A percentile compares a stretch with the other conserved stretches of the same genome.
These are phyloP conservation scores for Magallana angulata DNA, from an alignment of 1,140 invertebrate species.

Conservation along the genomic window DNA sequence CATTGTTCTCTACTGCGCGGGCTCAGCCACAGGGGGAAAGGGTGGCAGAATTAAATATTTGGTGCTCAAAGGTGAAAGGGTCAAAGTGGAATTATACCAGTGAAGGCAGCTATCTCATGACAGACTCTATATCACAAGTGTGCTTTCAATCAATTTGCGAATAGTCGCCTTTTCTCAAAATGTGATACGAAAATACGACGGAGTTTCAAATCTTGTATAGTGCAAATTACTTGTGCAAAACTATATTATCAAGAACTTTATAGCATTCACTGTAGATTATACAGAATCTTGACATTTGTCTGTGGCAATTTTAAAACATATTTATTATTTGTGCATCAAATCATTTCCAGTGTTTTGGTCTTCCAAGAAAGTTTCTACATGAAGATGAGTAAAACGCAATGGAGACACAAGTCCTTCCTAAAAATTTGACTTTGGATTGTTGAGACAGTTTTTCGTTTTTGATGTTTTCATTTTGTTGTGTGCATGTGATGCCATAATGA, in stretches of 20 bases:
- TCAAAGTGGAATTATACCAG: slow-evolving; percentile 29
- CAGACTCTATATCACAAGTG: slow-evolving; percentile 5
- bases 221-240: slow-evolving; percentile 6
- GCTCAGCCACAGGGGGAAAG: neutral
- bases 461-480: slow-evolving; percentile 6
- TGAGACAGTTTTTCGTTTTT: slow-evolving; percentile 17
- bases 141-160: slow-evolving; percentile 32
- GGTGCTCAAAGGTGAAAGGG: slow-evolving; percentile 29
- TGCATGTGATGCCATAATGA: neutral
- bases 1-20: neutral
- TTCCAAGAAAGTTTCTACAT: slow-evolving; percentile 27
- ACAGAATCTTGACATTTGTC: slow-evolving; percentile 8
- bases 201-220: slow-evolving; percentile 32
- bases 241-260: neutral
- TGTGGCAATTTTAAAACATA: neutral
- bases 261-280: slow-evolving; percentile 22
- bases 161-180: slow-evolving; percentile 38
- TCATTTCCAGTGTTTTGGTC: slow-evolving; percentile 26
- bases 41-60: neutral
- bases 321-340: slow-evolving; percentile 1
- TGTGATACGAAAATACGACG: slow-evolving; percentile 40
- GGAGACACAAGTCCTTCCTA: neutral
- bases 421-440: neutral
- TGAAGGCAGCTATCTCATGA: slow-evolving; percentile 32
- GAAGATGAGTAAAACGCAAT: slow-evolving; percentile 7